phyloP scores from a whole-genome alignment of 2,888 invertebrate species.

The Lypha dubia region DNA sequence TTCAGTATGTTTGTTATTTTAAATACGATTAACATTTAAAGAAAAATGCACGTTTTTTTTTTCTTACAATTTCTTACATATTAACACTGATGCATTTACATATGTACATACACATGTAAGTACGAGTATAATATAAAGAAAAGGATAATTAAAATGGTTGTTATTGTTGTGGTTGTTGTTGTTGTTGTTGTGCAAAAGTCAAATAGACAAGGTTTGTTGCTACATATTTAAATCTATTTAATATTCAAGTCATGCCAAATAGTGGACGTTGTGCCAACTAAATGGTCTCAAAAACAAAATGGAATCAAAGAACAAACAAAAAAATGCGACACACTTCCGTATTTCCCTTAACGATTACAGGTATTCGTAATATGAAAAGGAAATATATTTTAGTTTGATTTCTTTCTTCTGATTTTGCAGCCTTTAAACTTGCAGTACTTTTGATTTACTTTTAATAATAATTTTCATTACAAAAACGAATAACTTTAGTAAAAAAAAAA shows the following conservation, averaged over 20 bases:
- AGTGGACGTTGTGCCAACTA: slow-evolving; percentile 19
- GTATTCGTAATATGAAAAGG: slow-evolving; percentile 54
- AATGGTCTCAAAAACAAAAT: slow-evolving; percentile 13
- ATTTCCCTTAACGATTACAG: slow-evolving; percentile 52
- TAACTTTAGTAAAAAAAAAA: background rate
- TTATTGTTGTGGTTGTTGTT: background rate
- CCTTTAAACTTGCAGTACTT: background rate
- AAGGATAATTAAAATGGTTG: slow-evolving; percentile 47
- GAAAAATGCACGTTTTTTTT: background rate
- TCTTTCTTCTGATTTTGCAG: background rate
- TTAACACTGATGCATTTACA: background rate
- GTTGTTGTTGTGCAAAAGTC: too few relatives aligned
- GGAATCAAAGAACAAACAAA: slow-evolving; percentile 1
- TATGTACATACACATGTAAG: too few relatives aligned
- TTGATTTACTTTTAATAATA: slow-evolving; percentile 4
- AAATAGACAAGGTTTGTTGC: too few relatives aligned
- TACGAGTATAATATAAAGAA: too few relatives aligned
- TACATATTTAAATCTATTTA: slow-evolving; percentile 39
- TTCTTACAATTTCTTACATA: background rate
- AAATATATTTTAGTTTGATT: slow-evolving; percentile 23
- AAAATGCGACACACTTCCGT: slow-evolving; percentile 29
- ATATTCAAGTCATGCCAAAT: slow-evolving; percentile 53
- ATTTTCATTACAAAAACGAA: background rate
- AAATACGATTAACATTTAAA: slow-evolving; percentile 19
- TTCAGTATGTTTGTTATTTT: background rate